phyloP scores from a whole-genome alignment of 2,888 invertebrate genomes.

The Acholoe squamosa region DNA sequence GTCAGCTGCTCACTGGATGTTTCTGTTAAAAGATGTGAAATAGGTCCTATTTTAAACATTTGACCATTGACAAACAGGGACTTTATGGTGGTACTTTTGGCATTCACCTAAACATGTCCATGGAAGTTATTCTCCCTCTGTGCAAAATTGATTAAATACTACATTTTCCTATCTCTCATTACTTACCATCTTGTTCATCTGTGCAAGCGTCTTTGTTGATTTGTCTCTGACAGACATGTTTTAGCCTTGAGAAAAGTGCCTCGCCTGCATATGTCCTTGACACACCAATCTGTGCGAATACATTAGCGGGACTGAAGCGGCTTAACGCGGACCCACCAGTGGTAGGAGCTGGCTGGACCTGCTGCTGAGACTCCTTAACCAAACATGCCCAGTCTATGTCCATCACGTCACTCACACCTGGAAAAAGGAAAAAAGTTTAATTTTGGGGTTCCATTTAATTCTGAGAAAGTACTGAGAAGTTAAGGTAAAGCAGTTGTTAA shows the following conservation, averaged over 20 bases:
- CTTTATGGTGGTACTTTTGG: no score
- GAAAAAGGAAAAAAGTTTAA: slow-evolving; percentile 63
- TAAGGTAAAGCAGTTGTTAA: no score
- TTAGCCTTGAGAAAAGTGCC: slow-evolving; percentile 84
- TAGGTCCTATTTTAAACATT: no score
- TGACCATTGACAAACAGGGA: no score
- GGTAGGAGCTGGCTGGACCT: slow-evolving; percentile 76
- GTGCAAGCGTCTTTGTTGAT: slow-evolving; percentile 71
- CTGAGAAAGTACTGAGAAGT: no score
- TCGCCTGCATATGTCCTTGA: slow-evolving; percentile 91
- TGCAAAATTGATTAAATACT: no score
- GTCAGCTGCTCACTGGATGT: not conserved
- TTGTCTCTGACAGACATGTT: slow-evolving; percentile 75
- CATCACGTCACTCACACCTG: slow-evolving; percentile 93
- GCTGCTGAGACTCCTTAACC: slow-evolving; percentile 79
- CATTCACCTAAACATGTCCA: no score
- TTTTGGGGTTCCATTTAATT: no score
- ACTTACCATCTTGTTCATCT: not conserved
- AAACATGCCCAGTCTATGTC: slow-evolving; percentile 98
- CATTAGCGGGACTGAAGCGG: slow-evolving; percentile 91
- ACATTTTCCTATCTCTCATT: no score
- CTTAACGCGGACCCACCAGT: slow-evolving; percentile 87
- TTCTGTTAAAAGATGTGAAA: not conserved
- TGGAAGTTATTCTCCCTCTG: no score
- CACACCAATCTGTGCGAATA: slow-evolving; percentile 91